Percentiles rank a stretch among this genome's conserved stretches.
phyloP scores from a whole-genome alignment of 1,140 invertebrate genomes.

The Drosophila biarmipes region DNA sequence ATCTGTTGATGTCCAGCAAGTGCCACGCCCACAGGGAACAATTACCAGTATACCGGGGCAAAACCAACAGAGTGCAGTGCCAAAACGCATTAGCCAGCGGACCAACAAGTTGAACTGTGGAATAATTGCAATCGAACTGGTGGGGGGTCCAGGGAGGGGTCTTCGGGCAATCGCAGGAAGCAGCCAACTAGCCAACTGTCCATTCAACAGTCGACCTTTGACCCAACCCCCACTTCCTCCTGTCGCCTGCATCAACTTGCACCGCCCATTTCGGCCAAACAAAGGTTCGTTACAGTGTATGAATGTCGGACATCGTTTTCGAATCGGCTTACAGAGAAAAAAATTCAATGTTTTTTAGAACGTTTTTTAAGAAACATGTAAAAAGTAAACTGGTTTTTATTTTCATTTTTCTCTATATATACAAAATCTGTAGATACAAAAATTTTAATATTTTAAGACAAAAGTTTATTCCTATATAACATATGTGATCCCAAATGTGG shows the following conservation, averaged over 20 bases:
- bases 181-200: constrained; percentile 54
- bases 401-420: too few relatives aligned
- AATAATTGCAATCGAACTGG: constrained; percentile 75
- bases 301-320: constrained; percentile 24
- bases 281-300: constrained; percentile 47
- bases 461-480: too few relatives aligned
- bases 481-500: too few relatives aligned
- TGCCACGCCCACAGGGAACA: constrained; percentile 12
- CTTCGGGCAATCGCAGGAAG: constrained; percentile 37
- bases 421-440: too few relatives aligned
- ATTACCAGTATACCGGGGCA: constrained; percentile 18
- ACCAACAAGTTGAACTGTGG: constrained; percentile 63
- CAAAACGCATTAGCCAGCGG: constrained; percentile 65
- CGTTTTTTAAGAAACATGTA: neutral
- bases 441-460: too few relatives aligned
- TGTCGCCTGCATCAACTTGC: neutral
- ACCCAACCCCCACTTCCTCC: neutral
- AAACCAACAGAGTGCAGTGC: constrained; percentile 40
- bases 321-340: constrained; percentile 13
- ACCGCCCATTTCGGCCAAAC: constrained; percentile 3
- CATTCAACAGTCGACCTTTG: constrained; percentile 23
- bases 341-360: too few relatives aligned
- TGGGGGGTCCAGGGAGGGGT: constrained; percentile 2
- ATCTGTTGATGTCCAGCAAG: constrained; percentile 40
- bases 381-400: too few relatives aligned